Evolutionary conservation across 2,113 vertebrate genomes (phyloP).

Genomic region (Etheostoma cragini): DNA sequence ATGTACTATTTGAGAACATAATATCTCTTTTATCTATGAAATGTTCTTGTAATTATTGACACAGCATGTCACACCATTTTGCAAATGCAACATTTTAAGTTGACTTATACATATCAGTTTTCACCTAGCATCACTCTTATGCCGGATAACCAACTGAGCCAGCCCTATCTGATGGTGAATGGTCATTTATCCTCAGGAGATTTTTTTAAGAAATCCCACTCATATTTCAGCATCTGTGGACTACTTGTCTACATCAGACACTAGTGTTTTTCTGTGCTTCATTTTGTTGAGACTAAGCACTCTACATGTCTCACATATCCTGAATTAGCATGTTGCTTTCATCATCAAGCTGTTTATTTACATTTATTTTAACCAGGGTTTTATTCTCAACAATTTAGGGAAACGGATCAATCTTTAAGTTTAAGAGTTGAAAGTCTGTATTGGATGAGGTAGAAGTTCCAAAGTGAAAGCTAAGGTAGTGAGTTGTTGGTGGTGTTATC

Average conservation of each 20-base stretch:
- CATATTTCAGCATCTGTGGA: background rate
- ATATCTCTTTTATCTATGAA: background rate
- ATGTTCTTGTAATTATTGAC: background rate
- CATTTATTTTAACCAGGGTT: background rate
- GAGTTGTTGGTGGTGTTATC: background rate
- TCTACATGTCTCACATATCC: background rate
- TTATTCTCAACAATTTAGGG: background rate
- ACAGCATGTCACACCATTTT: background rate
- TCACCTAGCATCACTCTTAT: background rate
- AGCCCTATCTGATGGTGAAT: background rate
- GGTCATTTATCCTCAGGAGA: background rate
- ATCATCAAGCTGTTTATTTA: slow-evolving; percentile 1
- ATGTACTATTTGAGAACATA: background rate
- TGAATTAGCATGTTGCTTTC: slow-evolving; percentile 10
- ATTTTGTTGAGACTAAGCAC: background rate
- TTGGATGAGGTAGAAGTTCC: background rate
- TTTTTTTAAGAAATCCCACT: background rate
- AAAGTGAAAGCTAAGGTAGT: background rate
- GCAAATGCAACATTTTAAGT: background rate
- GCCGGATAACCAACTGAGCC: background rate
- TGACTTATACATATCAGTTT: background rate
- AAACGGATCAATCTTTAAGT: background rate
- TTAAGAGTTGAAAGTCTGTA: background rate
- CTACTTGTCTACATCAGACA: background rate
- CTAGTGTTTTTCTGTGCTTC: background rate